phyloP scores from a whole-genome alignment of 1,140 invertebrate species.

The Olivierus martensii region DNA sequence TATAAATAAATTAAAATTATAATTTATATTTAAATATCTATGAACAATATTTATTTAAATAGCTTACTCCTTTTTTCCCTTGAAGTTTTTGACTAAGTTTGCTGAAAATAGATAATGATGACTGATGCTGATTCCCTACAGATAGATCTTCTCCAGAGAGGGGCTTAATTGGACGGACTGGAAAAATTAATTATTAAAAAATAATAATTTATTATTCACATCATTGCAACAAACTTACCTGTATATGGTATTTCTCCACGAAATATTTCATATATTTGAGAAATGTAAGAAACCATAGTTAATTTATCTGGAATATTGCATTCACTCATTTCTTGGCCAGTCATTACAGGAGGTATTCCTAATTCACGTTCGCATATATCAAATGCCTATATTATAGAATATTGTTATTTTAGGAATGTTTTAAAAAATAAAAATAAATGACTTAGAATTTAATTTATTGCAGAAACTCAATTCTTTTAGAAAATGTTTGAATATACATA shows the following conservation, averaged over 20 bases:
- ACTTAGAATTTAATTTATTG: no score
- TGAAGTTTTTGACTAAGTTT: conserved; percentile 9
- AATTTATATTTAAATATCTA: neutral
- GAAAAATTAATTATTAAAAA: no score
- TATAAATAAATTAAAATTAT: neutral
- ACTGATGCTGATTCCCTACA: neutral
- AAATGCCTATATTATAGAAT: conserved; percentile 48
- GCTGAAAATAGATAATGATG: conserved; percentile 11
- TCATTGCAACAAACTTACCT: conserved; percentile 2
- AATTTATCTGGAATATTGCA: conserved; percentile 55
- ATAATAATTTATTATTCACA: no score
- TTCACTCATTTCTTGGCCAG: conserved; percentile 59
- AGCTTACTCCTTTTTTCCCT: conserved; percentile 6
- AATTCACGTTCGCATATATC: conserved; percentile 61
- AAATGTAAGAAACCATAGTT: conserved; percentile 63
- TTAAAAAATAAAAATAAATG: no score
- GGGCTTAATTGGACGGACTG: no score
- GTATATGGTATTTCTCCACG: conserved; percentile 56
- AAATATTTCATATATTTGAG: conserved; percentile 73
- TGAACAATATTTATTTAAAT: neutral
- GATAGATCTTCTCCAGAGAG: no score
- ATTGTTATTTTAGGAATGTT: no score
- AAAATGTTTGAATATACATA: no score
- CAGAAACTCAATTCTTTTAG: no score
- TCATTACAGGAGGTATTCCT: conserved; percentile 63